phyloP scores from a whole-genome alignment of 2,888 invertebrate genomes.

The Ellobium chinense region DNA sequence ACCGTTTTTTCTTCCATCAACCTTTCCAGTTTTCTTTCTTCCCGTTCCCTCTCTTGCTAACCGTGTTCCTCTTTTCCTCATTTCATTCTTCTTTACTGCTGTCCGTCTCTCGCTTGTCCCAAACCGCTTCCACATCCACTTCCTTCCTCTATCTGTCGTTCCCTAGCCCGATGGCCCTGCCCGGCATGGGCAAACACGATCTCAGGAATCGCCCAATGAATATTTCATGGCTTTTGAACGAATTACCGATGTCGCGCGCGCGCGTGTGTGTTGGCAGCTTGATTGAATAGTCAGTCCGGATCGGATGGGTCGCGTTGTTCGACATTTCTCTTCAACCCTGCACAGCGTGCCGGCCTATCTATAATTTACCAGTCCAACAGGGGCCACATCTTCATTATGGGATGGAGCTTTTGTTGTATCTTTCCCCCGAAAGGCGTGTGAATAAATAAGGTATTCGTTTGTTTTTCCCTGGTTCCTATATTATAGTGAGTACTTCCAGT shows the following conservation, averaged over 20 bases:
- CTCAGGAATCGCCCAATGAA: background rate
- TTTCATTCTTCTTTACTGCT: background rate
- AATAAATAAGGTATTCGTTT: slow-evolving; percentile 14
- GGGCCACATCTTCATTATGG: background rate
- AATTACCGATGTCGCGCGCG: background rate
- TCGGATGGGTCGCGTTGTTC: slow-evolving; percentile 5
- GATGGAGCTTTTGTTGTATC: background rate
- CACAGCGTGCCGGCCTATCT: background rate
- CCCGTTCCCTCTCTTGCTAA: no score
- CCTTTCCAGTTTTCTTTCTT: no score
- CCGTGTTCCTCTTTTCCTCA: no score
- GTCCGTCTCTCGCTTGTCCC: background rate
- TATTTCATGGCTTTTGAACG: slow-evolving; percentile 17
- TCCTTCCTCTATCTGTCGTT: slow-evolving; percentile 18
- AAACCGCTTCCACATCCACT: slow-evolving; percentile 4
- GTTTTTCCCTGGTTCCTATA: background rate
- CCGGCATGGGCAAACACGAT: background rate
- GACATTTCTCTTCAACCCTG: background rate
- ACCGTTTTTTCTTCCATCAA: no score
- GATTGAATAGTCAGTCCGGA: background rate
- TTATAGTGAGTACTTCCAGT: background rate
- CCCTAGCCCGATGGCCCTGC: background rate
- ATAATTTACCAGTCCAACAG: slow-evolving; percentile 9
- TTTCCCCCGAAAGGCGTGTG: background rate
- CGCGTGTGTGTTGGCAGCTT: background rate